Evolutionary conservation across 2,113 vertebrate genomes (phyloP).

Genomic region (Rhadina sibilatrix): DNA sequence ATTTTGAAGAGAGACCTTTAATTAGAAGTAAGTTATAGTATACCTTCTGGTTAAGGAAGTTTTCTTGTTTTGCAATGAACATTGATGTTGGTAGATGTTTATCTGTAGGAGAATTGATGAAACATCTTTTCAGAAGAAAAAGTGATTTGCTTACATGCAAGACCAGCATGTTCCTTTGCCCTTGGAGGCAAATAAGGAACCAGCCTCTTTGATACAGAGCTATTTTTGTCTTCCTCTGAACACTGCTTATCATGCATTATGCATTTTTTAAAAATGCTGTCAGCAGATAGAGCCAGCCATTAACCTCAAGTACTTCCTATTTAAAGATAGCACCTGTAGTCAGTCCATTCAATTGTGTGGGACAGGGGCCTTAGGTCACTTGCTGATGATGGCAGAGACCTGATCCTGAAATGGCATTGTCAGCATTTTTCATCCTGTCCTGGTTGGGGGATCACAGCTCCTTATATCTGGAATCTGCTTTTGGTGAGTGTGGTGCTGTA

Average conservation of each 20-base stretch:
- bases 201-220: slow-evolving; percentile 27
- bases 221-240: slow-evolving; percentile 71
- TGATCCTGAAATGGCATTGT: background rate
- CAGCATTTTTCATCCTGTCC: background rate
- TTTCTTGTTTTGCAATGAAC: background rate
- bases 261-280: background rate
- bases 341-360: background rate
- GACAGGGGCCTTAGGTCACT: background rate
- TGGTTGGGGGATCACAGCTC: background rate
- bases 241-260: slow-evolving; percentile 53
- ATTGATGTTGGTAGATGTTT: slow-evolving; percentile 52
- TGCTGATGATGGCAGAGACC: background rate
- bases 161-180: slow-evolving; percentile 57
- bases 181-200: slow-evolving; percentile 63
- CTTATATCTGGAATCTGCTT: background rate
- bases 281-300: slow-evolving; percentile 24
- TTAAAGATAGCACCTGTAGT: slow-evolving; percentile 12
- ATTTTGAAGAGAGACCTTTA: background rate
- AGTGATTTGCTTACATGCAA: slow-evolving; percentile 55
- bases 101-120: slow-evolving; percentile 13
- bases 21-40: background rate
- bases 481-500: background rate
- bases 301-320: slow-evolving; percentile 29
- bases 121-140: slow-evolving; percentile 36
- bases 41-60: background rate